Base-by-base conservation (phyloP, 1,140 invertebrate genomes). In the Platyscapa corneri region DNA sequence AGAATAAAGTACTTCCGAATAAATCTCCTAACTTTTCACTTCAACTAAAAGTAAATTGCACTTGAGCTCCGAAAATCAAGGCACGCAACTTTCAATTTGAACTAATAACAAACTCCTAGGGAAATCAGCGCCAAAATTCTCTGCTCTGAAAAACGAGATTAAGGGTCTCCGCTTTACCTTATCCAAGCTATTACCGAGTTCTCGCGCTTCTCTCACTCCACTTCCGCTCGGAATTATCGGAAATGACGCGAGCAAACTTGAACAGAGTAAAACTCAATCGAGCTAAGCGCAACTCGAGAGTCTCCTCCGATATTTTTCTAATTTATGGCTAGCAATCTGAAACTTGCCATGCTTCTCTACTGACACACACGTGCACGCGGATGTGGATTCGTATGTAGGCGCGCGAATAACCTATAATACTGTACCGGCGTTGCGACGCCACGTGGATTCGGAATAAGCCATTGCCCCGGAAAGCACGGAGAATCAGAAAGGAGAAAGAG, bases 251-350 rank as follows among this genome's bases (percentile, higher is more conserved):
- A 39, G 34, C 53, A 34, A 60, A 23, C 10, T 27, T 10, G 56
- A 60, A 27, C 56, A 27, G 20, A 60, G 20, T 23, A 23, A 23
- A 27, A 60, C 56, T 60, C 56, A 27, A 3, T 60, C 27, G 23
- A 27, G 49, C 12, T 53, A 53, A 53, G 30, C 56, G 65, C 32
- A 81, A 70, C 39, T 81, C 64, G 32, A 53, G 49, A 6, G 34
- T 34, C 56, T 78, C 75, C 32, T 23, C 70, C 70, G 49, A 53
- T 60, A 30, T 49, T 74, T 39, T n/a, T 81, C 74, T 85, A 89
- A 91, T 91, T 90, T 90, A 90, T 88, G 88, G 88, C 89, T 87
- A 86, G 89, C 87, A 88, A 89, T 90, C 88, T 87, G 85, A 88
- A 87, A 87, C 86, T 86, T 87, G 83, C 87, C 88, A 87, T 86